Base-by-base conservation (phyloP, 2,113 vertebrate genomes). In the Thymallus thymallus region DNA sequence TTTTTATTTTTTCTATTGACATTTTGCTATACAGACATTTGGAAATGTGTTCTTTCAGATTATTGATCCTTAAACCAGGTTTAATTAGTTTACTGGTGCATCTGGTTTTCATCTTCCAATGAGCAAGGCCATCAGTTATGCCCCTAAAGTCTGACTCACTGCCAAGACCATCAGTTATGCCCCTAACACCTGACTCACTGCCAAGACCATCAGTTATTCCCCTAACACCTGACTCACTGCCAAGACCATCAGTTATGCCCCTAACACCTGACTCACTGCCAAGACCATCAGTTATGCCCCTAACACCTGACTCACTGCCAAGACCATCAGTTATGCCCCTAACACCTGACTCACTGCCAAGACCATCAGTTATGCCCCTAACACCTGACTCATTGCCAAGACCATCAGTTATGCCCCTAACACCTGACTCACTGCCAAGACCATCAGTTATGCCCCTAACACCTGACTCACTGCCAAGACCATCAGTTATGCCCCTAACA, bases 71-170 rank as follows among this genome's bases (percentile, higher is more conserved):
- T 62, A 61, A 80, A 81, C 82, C 78, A 85, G 64, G 63, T 77
- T 82, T 86, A 84, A 85, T 87, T 82, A 26, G 26, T 26, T 82
- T 84, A 84, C 69, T 68, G 82, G 73, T 88, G 88, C 74, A 80
- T 84, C 85, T 86, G 82, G 85, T 86, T 86, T 81, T 83, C 77
- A 78, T 69, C 76, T 77, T 70, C 72, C 72, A 80, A 84, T 82
- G 86, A 77, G 86, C 82, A 80, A 71, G 74, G 58, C 84, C 84
- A 88, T 88, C 87, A 88, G 84, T 72, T 89, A 77, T 74, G 76
- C 73, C 85, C 69, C 20, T 69, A 77, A 73, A n/a, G n/a, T n/a
- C 85, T 80, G 81, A 83, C 77, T 84, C 46, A 69, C 63, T 23
- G 76, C 10, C 63, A 74, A n/a, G n/a, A n/a, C n/a, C n/a, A n/a